Evolutionary conservation across 2,888 invertebrate genomes (phyloP), one percentile per base, ranked within the genome.

Genomic region (Athalia cordata): DNA sequence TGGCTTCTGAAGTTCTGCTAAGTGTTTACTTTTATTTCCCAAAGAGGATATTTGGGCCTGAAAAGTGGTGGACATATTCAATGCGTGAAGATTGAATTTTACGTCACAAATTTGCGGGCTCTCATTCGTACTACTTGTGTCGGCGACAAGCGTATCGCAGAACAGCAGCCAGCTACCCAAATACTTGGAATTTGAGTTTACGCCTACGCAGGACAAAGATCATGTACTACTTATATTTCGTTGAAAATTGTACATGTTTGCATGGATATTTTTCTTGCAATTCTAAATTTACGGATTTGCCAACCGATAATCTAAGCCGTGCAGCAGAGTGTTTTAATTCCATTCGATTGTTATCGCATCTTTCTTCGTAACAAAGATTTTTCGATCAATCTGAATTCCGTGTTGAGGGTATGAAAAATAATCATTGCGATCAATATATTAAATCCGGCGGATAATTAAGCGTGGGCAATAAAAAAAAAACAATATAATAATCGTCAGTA

Each of bases 1-100:
- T 76, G 84, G 79, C 81, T 89, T 89, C 67, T 85, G 86, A 72
- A 89, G 83, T 79, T 87, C 87, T 7, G 86, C 80, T 57, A 89
- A 79, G 80, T 87, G 80, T 81, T 89, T 88, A 29, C 83, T 83
- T 81, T 85, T 87, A 77, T 81, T 85, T 77, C 85, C 86, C 78
- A 89, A 82, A 79, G 80, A 81, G 45, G 83, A 82, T 11, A 89
- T 80, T 81, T 88, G 86, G 65, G 81, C 84, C 82, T 87, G 86
- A 80, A 87, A 86, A 13, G 83, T 64, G 49, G 80, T 80, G 72
- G 84, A 79, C 85, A 86, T 86, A 45, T 45, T 72, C 43, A 11
- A 9, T 57, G 29, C 29, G 29, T 29, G 29, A 8, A 52, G 29
- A 55, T 68, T 55, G 11, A 47, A 57, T 59, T 8, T 62, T 29